Evolutionary conservation across 1,140 invertebrate genomes (phyloP), one percentile per base, ranked within the genome.

Genomic region (Hycleus cichorii): DNA sequence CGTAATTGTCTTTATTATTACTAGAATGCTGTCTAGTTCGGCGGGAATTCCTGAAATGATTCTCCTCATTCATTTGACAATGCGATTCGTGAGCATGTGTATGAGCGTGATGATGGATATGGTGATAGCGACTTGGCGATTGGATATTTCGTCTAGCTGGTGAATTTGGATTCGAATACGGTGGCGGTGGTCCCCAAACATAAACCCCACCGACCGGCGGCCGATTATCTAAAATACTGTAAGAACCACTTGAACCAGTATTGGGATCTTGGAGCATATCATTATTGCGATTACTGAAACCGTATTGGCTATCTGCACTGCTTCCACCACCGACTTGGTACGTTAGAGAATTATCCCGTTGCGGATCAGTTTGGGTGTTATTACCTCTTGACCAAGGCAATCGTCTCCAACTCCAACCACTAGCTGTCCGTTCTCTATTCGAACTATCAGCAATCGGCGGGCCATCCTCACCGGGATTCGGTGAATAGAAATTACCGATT

Each of bases 401-500:
- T 18, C 79, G 59, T 8, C 78, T 72, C 80, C 80, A 81, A 62
- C 76, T 81, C 80, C 80, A 81, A 69, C 83, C 83, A 70, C 69
- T 79, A 72, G 64, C 72, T 72, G 60, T 74, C 74, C 72, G 74
- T 69, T 67, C 76, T 57, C 63, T 77, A 72, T 74, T 78, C 77
- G 42, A 72, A 70, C 58, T 72, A 74, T 70, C 61, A 46, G 74
- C 71, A 77, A 63, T 73, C 72, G 64, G 54, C 27, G 65, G 50
- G n/a, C 59, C 67, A 47, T 78, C 76, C 27, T 78, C 78, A 3
- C 83, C 86, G 0, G 89, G 88, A 74, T 90, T 90, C 0, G 88
- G 88, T 0, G 88, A 89, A 63, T 91, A 90, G 11, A 91, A 78
- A 68, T 90, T 90, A 0, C 88, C 88, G 8, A 83, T 77, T 38